Conservation (phyloP, 2,888 invertebrate genomes). For the Hypsopygia costalis region DNA sequence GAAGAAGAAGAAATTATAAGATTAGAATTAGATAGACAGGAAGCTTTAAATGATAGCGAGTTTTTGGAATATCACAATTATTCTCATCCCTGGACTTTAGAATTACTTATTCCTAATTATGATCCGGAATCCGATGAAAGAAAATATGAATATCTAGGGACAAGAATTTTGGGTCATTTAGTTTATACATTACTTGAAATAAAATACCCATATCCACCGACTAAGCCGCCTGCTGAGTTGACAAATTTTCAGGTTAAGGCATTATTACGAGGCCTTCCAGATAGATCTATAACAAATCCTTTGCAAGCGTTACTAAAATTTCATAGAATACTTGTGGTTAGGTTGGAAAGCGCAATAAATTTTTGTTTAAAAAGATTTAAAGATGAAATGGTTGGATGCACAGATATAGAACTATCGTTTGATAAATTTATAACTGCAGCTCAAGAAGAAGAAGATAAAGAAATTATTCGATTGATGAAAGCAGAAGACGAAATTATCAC, state of each 20-base stretch:
- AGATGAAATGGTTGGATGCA: constrained; percentile 71
- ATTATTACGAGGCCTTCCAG: constrained; percentile 63
- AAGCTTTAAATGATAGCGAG: constrained; percentile 75
- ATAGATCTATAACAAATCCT: constrained; percentile 50
- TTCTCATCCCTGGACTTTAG: constrained; percentile 74
- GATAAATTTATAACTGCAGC: constrained; percentile 51
- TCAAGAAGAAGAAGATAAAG: constrained; percentile 49
- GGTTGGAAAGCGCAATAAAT: constrained; percentile 77
- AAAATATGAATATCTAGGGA: constrained; percentile 64
- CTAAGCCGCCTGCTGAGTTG: constrained; percentile 48
- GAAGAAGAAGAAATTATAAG: constrained; percentile 64
- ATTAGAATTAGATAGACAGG: constrained; percentile 74
- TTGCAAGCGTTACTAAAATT: constrained; percentile 62
- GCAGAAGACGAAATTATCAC: constrained; percentile 41
- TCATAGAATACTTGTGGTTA: constrained; percentile 60
- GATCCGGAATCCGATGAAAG: constrained; percentile 62
- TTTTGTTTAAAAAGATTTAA: constrained; percentile 78
- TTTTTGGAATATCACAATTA: constrained; percentile 79
- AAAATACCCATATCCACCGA: constrained; percentile 65
- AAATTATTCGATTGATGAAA: constrained; percentile 57
- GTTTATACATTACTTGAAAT: constrained; percentile 74
- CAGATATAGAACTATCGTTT: constrained; percentile 67
- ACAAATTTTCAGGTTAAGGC: constrained; percentile 57
- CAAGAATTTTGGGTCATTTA: constrained; percentile 68
- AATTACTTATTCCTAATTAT: constrained; percentile 61